Evolutionary conservation across 2,888 invertebrate species (phyloP), one percentile per base, ranked within the genome.

Genomic region (Rhagonycha fulva): DNA sequence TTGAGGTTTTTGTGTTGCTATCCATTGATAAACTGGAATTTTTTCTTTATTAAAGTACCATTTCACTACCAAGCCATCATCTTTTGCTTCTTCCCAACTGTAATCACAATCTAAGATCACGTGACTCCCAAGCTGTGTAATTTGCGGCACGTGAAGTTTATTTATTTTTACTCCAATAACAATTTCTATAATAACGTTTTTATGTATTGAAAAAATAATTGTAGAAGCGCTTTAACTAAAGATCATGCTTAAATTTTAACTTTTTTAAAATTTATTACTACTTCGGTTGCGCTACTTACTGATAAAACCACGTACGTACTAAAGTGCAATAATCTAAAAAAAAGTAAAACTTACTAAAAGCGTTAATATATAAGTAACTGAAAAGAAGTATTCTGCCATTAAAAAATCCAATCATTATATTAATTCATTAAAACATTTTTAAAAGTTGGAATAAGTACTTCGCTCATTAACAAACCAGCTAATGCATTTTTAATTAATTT

Each of bases 11-110:
- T 82, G 83, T 82, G 87, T 86, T 9, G 89, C 89, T 77, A 91
- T 91, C 91, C 91, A 91, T 82, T 91, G 91, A 85, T 91, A 91
- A 70, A 91, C 89, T 7, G 89, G 90, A 70, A 86, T 83, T 60
- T 83, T 82, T 73, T 80, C 82, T 68, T 85, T 84, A 80, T 89
- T 88, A 83, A 90, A 90, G 83, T 88, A 91, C 91, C 91, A 91
- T 83, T 91, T 91, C 70, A 91, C 89, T 11, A 91, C 90, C 24
- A 91, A 86, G n/a, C 90, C 90, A 70, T 87, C 87, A 32, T 83
- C 78, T 5, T 86, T 85, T 66, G 77, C 76, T 72, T 82, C 84
- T 70, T 88, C 87, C 70, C 90, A 80, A 26, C 86, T 85, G 83
- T 91, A 92, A 80, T 89, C 89, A 84, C 92, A 92, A 84, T 91